Evolutionary conservation across 1,140 invertebrate genomes (phyloP).

Genomic region (Drosophila navojoa): DNA sequence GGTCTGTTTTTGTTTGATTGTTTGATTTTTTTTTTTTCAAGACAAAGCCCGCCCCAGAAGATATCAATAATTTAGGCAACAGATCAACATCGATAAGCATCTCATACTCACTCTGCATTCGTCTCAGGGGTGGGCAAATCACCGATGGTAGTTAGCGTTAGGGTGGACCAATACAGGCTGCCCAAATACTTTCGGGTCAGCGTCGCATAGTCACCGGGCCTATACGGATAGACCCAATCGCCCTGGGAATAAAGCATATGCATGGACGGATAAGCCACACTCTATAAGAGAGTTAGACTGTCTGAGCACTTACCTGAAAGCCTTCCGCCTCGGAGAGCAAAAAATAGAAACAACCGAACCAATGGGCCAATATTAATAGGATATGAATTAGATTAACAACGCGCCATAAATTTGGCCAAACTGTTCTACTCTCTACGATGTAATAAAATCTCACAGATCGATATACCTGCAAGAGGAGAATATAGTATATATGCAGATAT

Average conservation of each 20-base stretch:
- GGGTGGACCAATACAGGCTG: conserved; percentile 97
- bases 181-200: conserved; percentile 96
- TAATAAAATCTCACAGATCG: conserved; percentile 96
- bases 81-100: not conserved
- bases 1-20: conserved; percentile 58
- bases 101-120: conserved; percentile 95
- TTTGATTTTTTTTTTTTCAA: not conserved
- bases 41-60: conserved; percentile 20
- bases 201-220: conserved; percentile 92
- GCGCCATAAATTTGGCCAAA: conserved; percentile 98
- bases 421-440: conserved; percentile 96
- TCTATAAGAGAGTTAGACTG: no score
- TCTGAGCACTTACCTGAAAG: conserved; percentile 87
- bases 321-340: conserved; percentile 95
- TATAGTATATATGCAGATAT: no score
- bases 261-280: no score
- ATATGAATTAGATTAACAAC: conserved; percentile 98
- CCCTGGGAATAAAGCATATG: conserved; percentile 85
- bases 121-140: conserved; percentile 97
- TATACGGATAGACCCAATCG: conserved; percentile 96
- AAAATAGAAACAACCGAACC: conserved; percentile 99
- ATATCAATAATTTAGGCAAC: not conserved
- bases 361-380: conserved; percentile 96
- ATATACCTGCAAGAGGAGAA: conserved; percentile 88
- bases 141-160: conserved; percentile 98